Evolutionary conservation across 2,888 invertebrate species (phyloP).

Genomic region (Dichetophora obliterata): DNA sequence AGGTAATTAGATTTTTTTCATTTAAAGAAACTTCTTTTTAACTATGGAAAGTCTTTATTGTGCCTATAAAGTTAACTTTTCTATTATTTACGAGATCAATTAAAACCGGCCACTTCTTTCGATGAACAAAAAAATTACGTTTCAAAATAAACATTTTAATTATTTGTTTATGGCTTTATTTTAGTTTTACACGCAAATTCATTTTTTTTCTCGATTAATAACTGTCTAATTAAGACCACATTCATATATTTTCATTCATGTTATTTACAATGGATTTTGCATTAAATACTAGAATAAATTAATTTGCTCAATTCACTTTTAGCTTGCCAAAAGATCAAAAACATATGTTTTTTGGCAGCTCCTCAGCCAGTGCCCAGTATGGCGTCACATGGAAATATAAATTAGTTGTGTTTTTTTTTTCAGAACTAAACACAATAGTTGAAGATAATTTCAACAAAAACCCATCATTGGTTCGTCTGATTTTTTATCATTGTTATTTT

Average conservation of each 20-base stretch:
- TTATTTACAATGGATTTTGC: background rate
- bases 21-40: background rate
- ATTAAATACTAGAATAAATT: background rate
- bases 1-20: background rate
- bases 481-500: background rate
- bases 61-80: background rate
- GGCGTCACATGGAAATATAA: constrained; percentile 16
- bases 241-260: background rate
- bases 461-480: background rate
- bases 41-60: background rate
- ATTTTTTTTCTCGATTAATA: background rate
- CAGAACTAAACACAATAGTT: background rate
- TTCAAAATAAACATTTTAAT: background rate
- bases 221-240: background rate
- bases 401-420: background rate
- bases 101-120: no score
- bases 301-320: constrained; percentile 8
- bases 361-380: background rate
- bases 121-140: no score
- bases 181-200: background rate
- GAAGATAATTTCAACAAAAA: background rate
- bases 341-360: constrained; percentile 2
- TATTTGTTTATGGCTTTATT: background rate
- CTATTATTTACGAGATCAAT: background rate
- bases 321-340: constrained; percentile 16